These are phyloP conservation scores for Meteorus colon DNA, from an alignment of 2,888 invertebrate species.

Conservation along the genomic window DNA sequence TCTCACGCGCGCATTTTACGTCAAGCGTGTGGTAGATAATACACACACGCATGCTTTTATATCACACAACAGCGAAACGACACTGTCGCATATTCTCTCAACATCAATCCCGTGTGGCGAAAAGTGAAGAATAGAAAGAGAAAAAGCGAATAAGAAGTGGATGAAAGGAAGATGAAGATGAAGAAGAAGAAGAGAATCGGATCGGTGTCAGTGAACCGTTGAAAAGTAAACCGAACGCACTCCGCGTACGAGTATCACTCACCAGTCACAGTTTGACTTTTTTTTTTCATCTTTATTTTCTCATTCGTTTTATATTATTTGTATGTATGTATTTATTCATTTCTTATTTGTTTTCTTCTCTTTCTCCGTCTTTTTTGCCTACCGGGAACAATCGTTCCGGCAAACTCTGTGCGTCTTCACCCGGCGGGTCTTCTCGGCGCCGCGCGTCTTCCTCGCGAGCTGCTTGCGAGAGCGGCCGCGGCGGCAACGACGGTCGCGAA, in stretches of 20 bases:
- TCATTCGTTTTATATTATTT: slow-evolving; percentile 3
- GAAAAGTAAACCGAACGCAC: slow-evolving; percentile 42
- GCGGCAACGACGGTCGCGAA: slow-evolving; percentile 26
- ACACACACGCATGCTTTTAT: slow-evolving; percentile 33
- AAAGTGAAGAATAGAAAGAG: slow-evolving; percentile 14
- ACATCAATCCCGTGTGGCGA: slow-evolving; percentile 22
- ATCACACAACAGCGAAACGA: slow-evolving; percentile 34
- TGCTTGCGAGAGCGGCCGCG: slow-evolving; percentile 34
- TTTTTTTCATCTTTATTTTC: slow-evolving; percentile 10
- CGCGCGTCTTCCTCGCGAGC: slow-evolving; percentile 33
- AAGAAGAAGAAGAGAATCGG: slow-evolving; percentile 22
- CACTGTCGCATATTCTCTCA: slow-evolving; percentile 16
- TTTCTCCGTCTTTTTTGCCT: not conserved
- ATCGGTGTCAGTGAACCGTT: slow-evolving; percentile 45
- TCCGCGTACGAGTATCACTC: slow-evolving; percentile 39
- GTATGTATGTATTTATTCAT: not conserved
- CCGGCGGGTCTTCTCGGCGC: slow-evolving; percentile 31
- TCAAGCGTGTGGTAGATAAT: slow-evolving; percentile 1
- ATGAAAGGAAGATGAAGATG: slow-evolving; percentile 10
- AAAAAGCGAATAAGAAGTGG: slow-evolving; percentile 13
- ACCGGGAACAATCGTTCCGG: slow-evolving; percentile 30
- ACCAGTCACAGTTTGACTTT: slow-evolving; percentile 13
- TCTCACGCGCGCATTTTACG: slow-evolving; percentile 16
- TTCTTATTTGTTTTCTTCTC: not conserved
- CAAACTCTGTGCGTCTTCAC: slow-evolving; percentile 4